These are phyloP conservation scores for Ganaspis sp. DNA, from an alignment of 1,140 invertebrate species.

Conservation along the genomic window DNA sequence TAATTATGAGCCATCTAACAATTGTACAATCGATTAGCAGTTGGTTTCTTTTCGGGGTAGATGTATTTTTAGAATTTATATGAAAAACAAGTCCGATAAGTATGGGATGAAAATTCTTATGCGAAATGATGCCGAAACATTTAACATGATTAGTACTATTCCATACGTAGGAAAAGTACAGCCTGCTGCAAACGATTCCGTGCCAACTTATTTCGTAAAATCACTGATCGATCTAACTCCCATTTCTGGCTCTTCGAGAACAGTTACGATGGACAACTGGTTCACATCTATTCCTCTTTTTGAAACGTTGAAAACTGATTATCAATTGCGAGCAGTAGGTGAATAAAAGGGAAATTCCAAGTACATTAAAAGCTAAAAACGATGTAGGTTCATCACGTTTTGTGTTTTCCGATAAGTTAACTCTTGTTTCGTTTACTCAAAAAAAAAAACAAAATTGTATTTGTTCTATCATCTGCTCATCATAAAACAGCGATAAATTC, in stretches of 20 bases:
- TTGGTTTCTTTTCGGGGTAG: too few species aligned
- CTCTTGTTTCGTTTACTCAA: too few species aligned
- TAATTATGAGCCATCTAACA: too few species aligned
- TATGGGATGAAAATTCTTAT: constrained; percentile 29
- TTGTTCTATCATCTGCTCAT: too few species aligned
- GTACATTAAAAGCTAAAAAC: too few species aligned
- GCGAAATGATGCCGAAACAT: neutral
- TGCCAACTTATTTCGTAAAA: constrained; percentile 29
- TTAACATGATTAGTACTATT: constrained; percentile 9
- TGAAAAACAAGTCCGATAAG: neutral
- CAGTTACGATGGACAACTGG: constrained; percentile 14
- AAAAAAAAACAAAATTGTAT: too few species aligned
- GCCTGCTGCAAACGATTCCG: neutral
- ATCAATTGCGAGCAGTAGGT: neutral
- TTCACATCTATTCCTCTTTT: neutral
- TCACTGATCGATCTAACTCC: neutral
- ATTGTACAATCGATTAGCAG: too few species aligned
- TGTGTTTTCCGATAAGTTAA: too few species aligned
- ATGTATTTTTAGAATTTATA: neutral
- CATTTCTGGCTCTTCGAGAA: neutral
- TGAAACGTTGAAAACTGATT: neutral
- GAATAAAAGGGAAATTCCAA: neutral
- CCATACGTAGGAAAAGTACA: constrained; percentile 29
- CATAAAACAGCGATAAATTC: too few species aligned
- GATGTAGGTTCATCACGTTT: too few species aligned